Conservation (phyloP, 2,113 vertebrate genomes). For the Thunnus maccoyii region DNA sequence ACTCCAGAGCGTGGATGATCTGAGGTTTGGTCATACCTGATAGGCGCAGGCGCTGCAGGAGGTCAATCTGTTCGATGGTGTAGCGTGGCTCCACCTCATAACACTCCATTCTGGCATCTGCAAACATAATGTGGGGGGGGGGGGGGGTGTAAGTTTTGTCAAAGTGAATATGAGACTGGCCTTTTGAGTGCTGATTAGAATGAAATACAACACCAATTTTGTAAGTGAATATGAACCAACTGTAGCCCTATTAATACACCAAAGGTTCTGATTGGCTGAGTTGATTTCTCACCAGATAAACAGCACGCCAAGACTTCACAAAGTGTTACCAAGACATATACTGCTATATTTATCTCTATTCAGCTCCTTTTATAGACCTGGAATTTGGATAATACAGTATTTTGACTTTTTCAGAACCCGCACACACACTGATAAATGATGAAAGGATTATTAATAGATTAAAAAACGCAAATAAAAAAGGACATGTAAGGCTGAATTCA, state of each 20-base stretch:
- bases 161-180: constrained; percentile 8
- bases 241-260: constrained; percentile 34
- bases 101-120: constrained; percentile 86
- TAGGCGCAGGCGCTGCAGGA: constrained; percentile 87
- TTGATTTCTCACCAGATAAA: constrained; percentile 51
- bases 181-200: neutral
- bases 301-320: constrained; percentile 25
- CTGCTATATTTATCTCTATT: constrained; percentile 69
- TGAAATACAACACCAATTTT: constrained; percentile 32
- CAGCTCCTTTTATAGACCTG: constrained; percentile 30
- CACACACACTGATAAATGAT: constrained; percentile 46
- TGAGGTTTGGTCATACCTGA: constrained; percentile 89
- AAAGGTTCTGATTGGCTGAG: neutral
- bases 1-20: constrained; percentile 88
- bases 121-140: neutral
- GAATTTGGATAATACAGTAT: constrained; percentile 58
- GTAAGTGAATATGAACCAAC: constrained; percentile 36
- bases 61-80: constrained; percentile 90
- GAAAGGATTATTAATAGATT: constrained; percentile 73
- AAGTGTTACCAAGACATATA: constrained; percentile 28
- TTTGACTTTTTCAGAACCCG: constrained; percentile 22
- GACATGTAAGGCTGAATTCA: constrained; percentile 24
- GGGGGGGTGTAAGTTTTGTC: neutral
- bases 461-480: constrained; percentile 34
- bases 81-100: constrained; percentile 88